Evolutionary conservation across 2,113 vertebrate species (phyloP), one percentile per base, ranked within the genome.

Genomic region (Dasypus novemcinctus): DNA sequence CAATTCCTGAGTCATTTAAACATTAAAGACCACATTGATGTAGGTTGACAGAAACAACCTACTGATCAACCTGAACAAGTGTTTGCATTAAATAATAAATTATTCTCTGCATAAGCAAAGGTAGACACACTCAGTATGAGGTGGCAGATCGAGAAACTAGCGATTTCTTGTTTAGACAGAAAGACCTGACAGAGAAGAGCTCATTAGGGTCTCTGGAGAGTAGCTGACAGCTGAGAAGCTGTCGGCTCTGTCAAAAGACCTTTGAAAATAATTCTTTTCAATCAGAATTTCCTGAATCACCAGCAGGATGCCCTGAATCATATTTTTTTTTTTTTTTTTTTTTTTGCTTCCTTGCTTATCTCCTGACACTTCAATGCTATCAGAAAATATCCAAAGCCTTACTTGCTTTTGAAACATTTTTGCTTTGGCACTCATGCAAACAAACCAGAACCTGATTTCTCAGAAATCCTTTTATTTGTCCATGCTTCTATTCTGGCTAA

Each of bases 151-250:
- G 46, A 72, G 31, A 79, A 57, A 87, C 93, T 91, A 79, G 83
- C 94, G 78, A 86, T 94, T 96, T 95, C 96, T 83, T 97, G 93
- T 95, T 97, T 97, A 97, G 96, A 97, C 94, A 97, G 95, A 94
- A 95, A 94, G 63, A 46, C 43, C 64, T 96, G 96, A 97, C 87
- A 94, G 85, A 90, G 75, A 95, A 96, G 93, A 72, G 76, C 96
- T 97, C 96, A 92, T 97, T 97, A 97, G 69, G 41, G 90, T 79
- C 96, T 96, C 97, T 17, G n/a, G 95, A 96, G 95, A 94, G 46
- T 33, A 36, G 69, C 95, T 97, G 95, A 90, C 95, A 92, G 83
- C 80, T 72, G 71, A 93, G 79, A 41, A 91, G 89, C 94, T 92
- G 95, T 89, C 64, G 0, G 83, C 64, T 90, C 91, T 81, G 93